phyloP scores from a whole-genome alignment of 2,797 vertebrate species.

The Octomys mimax region DNA sequence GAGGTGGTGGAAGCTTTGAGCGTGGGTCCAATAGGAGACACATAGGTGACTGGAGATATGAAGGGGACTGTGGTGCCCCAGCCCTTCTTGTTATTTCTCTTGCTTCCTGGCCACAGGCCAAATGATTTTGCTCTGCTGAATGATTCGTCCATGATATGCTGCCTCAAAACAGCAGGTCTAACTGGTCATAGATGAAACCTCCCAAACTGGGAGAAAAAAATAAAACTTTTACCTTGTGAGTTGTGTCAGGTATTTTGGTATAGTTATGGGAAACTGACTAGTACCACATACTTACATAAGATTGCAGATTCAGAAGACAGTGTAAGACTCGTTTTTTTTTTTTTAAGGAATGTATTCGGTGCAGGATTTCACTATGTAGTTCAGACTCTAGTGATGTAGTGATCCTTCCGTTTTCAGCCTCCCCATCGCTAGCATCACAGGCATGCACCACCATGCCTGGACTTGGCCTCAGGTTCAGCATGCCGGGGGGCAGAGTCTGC shows the following conservation, averaged over 20 bases:
- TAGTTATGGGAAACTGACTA: not conserved
- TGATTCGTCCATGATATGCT: not conserved
- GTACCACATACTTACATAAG: not conserved
- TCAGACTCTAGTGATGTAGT: too few relatives aligned
- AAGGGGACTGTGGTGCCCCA: too few relatives aligned
- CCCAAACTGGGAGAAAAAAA: not conserved
- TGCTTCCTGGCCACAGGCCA: not conserved
- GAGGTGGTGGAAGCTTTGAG: not conserved
- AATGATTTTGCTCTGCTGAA: not conserved
- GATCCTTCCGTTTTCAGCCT: too few relatives aligned
- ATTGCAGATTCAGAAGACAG: not conserved
- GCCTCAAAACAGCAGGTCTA: not conserved
- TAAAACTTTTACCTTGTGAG: not conserved
- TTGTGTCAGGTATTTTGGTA: too few relatives aligned
- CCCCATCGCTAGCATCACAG: too few relatives aligned
- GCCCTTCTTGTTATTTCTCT: not conserved
- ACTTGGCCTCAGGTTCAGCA: too few relatives aligned
- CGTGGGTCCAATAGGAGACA: fast-evolving
- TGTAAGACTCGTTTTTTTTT: not conserved
- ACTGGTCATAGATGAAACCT: too few relatives aligned
- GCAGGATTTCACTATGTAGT: too few relatives aligned
- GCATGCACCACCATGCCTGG: too few relatives aligned
- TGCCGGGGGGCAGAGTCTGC: too few relatives aligned
- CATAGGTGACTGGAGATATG: too few relatives aligned
- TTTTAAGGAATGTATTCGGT: too few relatives aligned